Evolutionary conservation across 53 echinoderm and acorn worm species (phyloP).

Genomic region (Arbacia lixula): DNA sequence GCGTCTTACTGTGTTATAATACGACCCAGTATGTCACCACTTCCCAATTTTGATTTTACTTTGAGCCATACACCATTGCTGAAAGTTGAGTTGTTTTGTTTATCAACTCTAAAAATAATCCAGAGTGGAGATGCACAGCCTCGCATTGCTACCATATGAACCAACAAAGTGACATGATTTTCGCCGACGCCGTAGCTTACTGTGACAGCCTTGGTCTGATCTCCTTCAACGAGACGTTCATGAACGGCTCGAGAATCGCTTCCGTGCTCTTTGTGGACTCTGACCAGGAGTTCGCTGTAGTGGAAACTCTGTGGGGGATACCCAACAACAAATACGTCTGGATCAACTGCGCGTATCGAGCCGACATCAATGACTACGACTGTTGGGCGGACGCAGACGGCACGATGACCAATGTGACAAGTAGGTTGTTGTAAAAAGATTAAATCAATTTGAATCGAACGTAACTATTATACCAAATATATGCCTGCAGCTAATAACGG

Average conservation of each 20-base stretch:
- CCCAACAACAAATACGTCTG: too few relatives aligned
- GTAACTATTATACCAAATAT: too few relatives aligned
- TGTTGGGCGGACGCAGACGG: conserved; percentile 9
- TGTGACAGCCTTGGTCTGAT: conserved; percentile 12
- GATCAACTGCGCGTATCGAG: neutral
- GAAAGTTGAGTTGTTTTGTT: too few relatives aligned
- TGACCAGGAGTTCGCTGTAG: neutral
- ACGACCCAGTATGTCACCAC: too few relatives aligned
- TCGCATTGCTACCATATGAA: conserved; percentile 9
- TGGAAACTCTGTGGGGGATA: neutral
- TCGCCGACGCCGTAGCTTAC: conserved; percentile 1
- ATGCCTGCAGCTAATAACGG: too few relatives aligned
- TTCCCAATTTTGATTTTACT: too few relatives aligned
- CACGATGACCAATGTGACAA: neutral
- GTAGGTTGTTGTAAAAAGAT: too few relatives aligned
- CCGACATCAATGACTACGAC: neutral
- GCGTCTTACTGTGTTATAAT: too few relatives aligned
- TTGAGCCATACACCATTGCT: too few relatives aligned
- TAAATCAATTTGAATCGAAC: too few relatives aligned
- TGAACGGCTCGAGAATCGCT: neutral
- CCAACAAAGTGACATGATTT: neutral
- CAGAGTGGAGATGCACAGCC: conserved; percentile 23
- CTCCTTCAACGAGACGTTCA: conserved; percentile 9
- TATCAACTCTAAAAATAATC: too few relatives aligned
- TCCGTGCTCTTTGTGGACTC: conserved; percentile 26